Conservation (phyloP, 2,797 vertebrate species). For the Micropoecilia bifurca region DNA sequence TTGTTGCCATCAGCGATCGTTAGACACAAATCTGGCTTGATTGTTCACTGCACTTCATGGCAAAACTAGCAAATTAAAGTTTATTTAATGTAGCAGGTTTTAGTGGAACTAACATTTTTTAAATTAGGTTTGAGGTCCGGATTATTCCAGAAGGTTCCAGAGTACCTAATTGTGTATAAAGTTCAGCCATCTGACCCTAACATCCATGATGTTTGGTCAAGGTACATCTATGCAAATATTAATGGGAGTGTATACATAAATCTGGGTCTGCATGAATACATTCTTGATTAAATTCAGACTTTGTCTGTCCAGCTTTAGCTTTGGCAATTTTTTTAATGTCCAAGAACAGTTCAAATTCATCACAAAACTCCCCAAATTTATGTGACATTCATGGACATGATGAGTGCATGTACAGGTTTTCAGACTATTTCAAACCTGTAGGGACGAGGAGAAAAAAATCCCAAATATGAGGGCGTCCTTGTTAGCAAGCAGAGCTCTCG, state of each 20-base stretch:
- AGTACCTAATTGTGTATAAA: not conserved
- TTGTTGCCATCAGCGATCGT: not conserved
- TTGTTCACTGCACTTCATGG: not conserved
- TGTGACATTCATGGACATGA: not conserved
- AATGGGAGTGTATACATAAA: not conserved
- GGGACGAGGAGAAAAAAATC: constrained; percentile 54
- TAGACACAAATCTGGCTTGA: not conserved
- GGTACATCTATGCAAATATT: not conserved
- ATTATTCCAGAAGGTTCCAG: not conserved
- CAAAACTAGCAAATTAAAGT: not conserved
- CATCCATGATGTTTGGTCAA: not conserved
- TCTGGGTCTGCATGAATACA: not conserved
- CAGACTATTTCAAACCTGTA: constrained; percentile 41
- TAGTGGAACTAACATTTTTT: not conserved
- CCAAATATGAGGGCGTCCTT: constrained; percentile 76
- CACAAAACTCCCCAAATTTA: not conserved
- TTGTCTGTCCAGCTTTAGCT: not conserved
- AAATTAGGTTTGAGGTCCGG: not conserved
- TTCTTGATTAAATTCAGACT: not conserved
- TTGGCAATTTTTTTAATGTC: not conserved
- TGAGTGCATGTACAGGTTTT: constrained; percentile 11
- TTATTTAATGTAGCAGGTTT: not conserved
- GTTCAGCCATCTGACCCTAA: not conserved
- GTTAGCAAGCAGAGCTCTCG: constrained; percentile 78
- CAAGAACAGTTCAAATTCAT: not conserved